Evolutionary conservation across 2,113 vertebrate species (phyloP).

Genomic region (Microcebus lehilahytsara): DNA sequence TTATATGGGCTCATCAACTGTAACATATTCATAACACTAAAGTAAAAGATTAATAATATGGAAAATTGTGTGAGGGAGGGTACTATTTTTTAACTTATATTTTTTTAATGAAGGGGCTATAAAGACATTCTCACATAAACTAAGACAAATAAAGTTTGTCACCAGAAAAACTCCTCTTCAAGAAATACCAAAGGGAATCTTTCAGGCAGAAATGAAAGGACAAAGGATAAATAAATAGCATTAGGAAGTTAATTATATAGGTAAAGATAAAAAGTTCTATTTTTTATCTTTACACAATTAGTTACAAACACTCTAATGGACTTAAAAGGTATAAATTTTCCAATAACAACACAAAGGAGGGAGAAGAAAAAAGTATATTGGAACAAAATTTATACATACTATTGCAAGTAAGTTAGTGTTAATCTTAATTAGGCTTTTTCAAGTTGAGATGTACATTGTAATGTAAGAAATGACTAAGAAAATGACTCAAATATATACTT

Average conservation of each 20-base stretch:
- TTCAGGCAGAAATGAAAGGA: background rate
- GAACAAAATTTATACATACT: background rate
- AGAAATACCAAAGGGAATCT: background rate
- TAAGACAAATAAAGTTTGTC: background rate
- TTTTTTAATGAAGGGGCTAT: background rate
- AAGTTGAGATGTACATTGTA: background rate
- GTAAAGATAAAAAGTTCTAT: background rate
- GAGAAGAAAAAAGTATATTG: background rate
- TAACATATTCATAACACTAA: background rate
- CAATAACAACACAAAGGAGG: background rate
- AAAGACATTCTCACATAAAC: background rate
- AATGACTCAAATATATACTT: background rate
- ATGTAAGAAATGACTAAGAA: background rate
- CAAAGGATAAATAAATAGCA: background rate
- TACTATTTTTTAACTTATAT: background rate
- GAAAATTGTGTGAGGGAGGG: background rate
- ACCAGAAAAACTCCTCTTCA: background rate
- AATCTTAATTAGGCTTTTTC: background rate
- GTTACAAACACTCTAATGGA: background rate
- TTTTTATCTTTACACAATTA: background rate
- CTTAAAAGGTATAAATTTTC: background rate
- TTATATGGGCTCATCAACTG: background rate
- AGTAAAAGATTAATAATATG: background rate
- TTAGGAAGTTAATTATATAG: background rate
- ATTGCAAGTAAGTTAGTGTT: background rate